Evolutionary conservation across 2,888 invertebrate genomes (phyloP).

Genomic region (Hyposoter didymator): DNA sequence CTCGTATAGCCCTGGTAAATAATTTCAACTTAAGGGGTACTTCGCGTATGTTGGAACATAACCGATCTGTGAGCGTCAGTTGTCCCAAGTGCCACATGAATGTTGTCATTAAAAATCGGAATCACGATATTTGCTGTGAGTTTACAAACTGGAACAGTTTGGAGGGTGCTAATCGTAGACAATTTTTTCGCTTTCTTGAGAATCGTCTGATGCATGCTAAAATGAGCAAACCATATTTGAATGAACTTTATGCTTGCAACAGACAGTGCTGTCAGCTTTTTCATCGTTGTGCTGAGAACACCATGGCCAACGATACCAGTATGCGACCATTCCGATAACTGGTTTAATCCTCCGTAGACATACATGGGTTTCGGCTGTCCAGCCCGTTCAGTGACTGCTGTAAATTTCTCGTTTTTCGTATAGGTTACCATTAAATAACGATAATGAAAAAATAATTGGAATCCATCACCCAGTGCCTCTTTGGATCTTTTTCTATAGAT

Average conservation of each 20-base stretch:
- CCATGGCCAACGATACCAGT: neutral
- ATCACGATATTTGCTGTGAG: neutral
- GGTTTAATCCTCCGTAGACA: no score
- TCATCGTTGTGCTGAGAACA: slow-evolving; percentile 1
- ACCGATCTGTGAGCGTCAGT: neutral
- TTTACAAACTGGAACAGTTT: neutral
- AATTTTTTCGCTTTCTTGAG: neutral
- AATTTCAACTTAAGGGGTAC: neutral
- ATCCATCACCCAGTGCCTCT: no score
- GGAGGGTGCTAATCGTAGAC: neutral
- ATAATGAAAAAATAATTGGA: no score
- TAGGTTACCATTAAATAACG: no score
- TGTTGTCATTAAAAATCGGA: slow-evolving; percentile 1
- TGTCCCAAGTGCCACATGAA: slow-evolving; percentile 9
- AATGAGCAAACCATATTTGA: neutral
- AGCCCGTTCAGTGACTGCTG: no score
- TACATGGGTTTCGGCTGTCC: no score
- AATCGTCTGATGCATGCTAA: neutral
- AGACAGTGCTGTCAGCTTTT: slow-evolving; percentile 1
- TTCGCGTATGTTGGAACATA: neutral
- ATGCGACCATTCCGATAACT: neutral
- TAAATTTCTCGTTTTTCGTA: no score
- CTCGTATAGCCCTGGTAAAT: neutral
- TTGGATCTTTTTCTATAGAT: no score
- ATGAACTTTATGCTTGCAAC: neutral